Conservation (phyloP, 2,113 vertebrate species). For the Barnardius zonarius region DNA sequence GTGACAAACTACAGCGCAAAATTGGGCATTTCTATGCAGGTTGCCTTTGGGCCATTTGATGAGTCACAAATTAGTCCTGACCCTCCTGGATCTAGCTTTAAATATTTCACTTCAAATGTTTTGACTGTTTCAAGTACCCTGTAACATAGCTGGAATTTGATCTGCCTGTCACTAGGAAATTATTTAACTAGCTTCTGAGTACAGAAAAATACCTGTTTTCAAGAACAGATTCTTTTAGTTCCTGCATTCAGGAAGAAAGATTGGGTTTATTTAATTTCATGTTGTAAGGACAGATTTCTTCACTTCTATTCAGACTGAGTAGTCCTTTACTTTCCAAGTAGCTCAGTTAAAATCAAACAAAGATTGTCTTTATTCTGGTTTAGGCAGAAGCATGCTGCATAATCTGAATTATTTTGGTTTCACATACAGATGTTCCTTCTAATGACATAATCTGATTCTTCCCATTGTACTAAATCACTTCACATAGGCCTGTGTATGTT, state of each 20-base stretch:
- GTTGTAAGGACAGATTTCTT: background rate
- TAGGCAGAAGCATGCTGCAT: background rate
- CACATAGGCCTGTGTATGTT: background rate
- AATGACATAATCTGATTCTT: background rate
- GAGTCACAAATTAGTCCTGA: constrained; percentile 30
- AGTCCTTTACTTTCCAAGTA: background rate
- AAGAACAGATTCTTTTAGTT: background rate
- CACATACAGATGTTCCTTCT: background rate
- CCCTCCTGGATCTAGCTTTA: constrained; percentile 1
- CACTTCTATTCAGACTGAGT: background rate
- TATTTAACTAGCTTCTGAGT: background rate
- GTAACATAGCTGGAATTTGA: constrained; percentile 33
- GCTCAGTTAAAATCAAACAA: background rate
- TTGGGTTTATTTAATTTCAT: background rate
- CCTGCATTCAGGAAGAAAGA: background rate
- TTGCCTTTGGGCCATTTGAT: constrained; percentile 45
- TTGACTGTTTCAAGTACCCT: constrained; percentile 22
- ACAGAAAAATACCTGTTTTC: background rate
- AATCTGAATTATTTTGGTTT: constrained; percentile 2
- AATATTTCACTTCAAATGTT: constrained; percentile 35
- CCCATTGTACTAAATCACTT: background rate
- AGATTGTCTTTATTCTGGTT: background rate
- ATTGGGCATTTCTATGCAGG: constrained; percentile 15
- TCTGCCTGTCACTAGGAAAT: background rate
- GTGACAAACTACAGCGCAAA: constrained; percentile 51